Conservation (phyloP, 92 coral and sea anemone genomes). For the Actinernus sp. region DNA sequence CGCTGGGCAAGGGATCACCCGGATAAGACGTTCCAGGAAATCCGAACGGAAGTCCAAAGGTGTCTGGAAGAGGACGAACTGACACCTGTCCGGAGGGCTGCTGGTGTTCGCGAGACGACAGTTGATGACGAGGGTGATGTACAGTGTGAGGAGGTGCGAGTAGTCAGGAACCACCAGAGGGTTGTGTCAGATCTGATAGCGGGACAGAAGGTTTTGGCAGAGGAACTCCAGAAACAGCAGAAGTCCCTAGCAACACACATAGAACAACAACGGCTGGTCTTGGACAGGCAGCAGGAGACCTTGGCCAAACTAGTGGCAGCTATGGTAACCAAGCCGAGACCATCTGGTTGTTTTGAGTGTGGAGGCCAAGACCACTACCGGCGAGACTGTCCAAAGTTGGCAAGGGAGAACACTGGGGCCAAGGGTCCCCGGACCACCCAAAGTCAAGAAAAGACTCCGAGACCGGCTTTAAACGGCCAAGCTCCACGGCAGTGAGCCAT, state of each 20-base stretch:
- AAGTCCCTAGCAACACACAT: neutral
- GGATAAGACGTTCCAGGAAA: constrained; percentile 6
- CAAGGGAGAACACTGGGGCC: neutral
- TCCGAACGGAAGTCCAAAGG: constrained; percentile 27
- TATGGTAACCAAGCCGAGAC: constrained; percentile 5
- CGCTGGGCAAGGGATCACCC: constrained; percentile 26
- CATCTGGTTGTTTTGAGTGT: constrained; percentile 28
- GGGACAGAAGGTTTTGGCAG: constrained; percentile 30
- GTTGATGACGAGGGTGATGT: constrained; percentile 1
- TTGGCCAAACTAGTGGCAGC: neutral
- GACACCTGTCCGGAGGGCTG: neutral
- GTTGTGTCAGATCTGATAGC: constrained; percentile 17
- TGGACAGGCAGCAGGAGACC: neutral
- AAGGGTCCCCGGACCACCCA: neutral
- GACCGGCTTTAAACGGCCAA: constrained; percentile 14
- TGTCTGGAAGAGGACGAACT: constrained; percentile 6
- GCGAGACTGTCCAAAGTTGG: constrained; percentile 4
- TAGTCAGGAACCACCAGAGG: constrained; percentile 1
- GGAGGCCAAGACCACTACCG: constrained; percentile 4
- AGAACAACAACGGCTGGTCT: constrained; percentile 1
- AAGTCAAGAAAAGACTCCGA: neutral
- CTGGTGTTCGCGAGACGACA: neutral
- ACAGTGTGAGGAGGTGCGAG: neutral
- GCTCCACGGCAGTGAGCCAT: constrained; percentile 44
- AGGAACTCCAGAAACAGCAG: constrained; percentile 16